Percentiles rank a stretch among this genome's conserved stretches.
phyloP scores from a whole-genome alignment of 2,113 vertebrate species.

The Phalacrocorax pelagicus region DNA sequence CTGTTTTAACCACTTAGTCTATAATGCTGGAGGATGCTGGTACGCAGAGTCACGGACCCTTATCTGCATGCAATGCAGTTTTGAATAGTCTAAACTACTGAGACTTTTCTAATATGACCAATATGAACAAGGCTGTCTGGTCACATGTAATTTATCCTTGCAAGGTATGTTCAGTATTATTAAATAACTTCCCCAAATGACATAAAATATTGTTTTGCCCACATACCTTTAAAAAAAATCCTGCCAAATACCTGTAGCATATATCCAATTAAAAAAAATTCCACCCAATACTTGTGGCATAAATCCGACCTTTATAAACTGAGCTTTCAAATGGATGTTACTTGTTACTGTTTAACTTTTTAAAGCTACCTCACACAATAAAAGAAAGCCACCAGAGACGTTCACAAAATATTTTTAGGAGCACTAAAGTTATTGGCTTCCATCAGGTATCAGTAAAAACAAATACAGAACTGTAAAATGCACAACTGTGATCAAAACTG shows the following conservation, averaged over 20 bases:
- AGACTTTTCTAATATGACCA: background rate
- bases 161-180: background rate
- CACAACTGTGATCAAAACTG: background rate
- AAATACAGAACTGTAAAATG: background rate
- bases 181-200: background rate
- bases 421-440: background rate
- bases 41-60: background rate
- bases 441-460: background rate
- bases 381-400: background rate
- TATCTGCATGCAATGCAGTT: background rate
- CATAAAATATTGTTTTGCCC: background rate
- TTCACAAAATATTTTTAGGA: background rate
- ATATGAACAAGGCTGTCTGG: background rate
- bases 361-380: background rate
- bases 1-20: background rate
- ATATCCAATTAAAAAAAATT: background rate
- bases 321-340: background rate
- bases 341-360: background rate
- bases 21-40: background rate
- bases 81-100: background rate
- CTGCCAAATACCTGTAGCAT: background rate
- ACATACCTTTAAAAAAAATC: background rate
- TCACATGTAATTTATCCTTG: background rate
- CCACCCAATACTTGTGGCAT: background rate
- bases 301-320: background rate